A percentile compares a stretch with the other conserved stretches of the same genome.
phyloP scores from a whole-genome alignment of 2,888 invertebrate species.

The Corythucha ciliata region DNA sequence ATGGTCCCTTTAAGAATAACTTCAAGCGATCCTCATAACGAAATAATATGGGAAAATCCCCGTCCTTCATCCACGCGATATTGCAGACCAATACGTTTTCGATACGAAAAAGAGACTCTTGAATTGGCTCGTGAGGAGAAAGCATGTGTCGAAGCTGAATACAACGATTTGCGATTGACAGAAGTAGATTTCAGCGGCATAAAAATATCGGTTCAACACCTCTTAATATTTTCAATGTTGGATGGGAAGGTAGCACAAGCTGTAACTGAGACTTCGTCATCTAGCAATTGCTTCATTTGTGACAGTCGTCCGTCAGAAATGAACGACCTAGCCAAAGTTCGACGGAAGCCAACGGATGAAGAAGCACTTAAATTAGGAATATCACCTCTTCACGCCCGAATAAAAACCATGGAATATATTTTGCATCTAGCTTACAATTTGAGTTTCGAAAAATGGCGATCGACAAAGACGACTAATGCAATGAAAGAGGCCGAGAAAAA shows the following conservation, averaged over 20 bases:
- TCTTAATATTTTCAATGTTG: slow-evolving; percentile 20
- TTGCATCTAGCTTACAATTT: slow-evolving; percentile 9
- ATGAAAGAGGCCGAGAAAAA: too few relatives aligned
- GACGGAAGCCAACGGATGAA: not conserved
- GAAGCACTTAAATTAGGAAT: too few relatives aligned
- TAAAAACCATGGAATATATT: slow-evolving; percentile 17
- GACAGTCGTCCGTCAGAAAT: slow-evolving; percentile 7
- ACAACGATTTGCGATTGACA: not conserved
- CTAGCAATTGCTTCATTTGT: slow-evolving; percentile 17
- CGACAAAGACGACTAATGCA: too few relatives aligned
- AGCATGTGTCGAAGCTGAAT: slow-evolving; percentile 9
- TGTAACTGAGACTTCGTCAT: slow-evolving; percentile 20
- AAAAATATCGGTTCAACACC: not conserved
- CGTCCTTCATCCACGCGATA: slow-evolving; percentile 36
- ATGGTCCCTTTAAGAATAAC: not conserved
- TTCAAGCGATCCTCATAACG: slow-evolving; percentile 26
- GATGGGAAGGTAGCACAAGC: slow-evolving; percentile 24
- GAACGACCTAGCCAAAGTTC: too few relatives aligned
- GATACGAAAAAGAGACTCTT: slow-evolving; percentile 36
- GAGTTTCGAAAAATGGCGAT: slow-evolving; percentile 12
- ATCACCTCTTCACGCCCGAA: slow-evolving; percentile 10
- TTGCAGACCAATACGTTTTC: slow-evolving; percentile 36
- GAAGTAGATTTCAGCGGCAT: not conserved
- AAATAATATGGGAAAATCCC: slow-evolving; percentile 38
- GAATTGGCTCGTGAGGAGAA: slow-evolving; percentile 22